Evolutionary conservation across 2,113 vertebrate genomes (phyloP).

Genomic region (Lutjanus erythropterus): DNA sequence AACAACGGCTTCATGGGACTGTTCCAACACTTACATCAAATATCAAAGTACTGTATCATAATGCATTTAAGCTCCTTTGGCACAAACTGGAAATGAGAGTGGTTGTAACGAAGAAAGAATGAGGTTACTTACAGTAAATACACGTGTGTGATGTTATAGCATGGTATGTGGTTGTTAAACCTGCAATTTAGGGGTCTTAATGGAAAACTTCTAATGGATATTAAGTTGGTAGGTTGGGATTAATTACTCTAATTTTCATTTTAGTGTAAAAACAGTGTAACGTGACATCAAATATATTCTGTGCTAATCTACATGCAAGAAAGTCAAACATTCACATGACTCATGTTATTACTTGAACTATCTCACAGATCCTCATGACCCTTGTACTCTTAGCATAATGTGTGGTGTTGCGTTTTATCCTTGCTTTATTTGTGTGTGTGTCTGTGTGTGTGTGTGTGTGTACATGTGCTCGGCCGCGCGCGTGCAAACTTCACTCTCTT

Average conservation of each 20-base stretch:
- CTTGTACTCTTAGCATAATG: conserved; percentile 31
- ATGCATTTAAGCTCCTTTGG: background rate
- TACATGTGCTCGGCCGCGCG: conserved; percentile 60
- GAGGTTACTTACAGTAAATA: background rate
- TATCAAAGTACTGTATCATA: background rate
- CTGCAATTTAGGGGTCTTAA: background rate
- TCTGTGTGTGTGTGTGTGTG: conserved; percentile 28
- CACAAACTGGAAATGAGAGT: background rate
- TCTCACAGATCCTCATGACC: conserved; percentile 53
- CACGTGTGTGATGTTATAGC: background rate
- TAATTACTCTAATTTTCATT: background rate
- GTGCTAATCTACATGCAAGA: conserved; percentile 29
- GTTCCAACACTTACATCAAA: conserved; percentile 8
- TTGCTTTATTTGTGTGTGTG: conserved; percentile 70
- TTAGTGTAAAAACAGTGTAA: background rate
- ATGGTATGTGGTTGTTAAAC: background rate
- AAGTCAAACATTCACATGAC: conserved; percentile 20
- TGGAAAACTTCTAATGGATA: background rate
- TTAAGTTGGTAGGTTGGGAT: background rate
- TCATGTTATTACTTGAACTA: conserved; percentile 35
- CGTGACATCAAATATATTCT: background rate
- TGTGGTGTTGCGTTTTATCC: conserved; percentile 78
- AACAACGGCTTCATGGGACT: background rate
- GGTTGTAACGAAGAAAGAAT: background rate
- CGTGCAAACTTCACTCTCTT: conserved; percentile 83